A percentile compares a stretch with the other conserved stretches of the same genome.
Conservation (phyloP, 2,113 vertebrate species). For the Pholis gunnellus region DNA sequence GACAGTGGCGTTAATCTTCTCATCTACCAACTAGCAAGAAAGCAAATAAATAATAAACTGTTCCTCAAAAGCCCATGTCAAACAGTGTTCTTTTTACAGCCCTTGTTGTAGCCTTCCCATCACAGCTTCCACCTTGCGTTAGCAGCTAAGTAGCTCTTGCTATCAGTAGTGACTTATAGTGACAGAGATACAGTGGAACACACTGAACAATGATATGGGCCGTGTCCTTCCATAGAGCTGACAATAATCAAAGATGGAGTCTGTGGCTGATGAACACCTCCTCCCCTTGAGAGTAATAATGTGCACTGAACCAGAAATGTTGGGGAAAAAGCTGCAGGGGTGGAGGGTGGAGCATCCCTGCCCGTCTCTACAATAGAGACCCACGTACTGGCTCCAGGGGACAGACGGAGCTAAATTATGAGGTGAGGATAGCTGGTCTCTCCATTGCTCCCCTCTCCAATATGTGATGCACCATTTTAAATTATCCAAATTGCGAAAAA, state of each 20-base stretch:
- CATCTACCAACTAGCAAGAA: not conserved
- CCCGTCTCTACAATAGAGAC: constrained; percentile 30
- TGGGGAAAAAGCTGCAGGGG: constrained; percentile 22
- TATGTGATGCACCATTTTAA: not conserved
- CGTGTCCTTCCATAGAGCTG: constrained; percentile 46
- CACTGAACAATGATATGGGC: constrained; percentile 53
- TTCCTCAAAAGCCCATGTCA: not conserved
- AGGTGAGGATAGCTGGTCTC: constrained; percentile 26
- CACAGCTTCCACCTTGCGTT: constrained; percentile 3
- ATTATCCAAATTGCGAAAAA: not conserved
- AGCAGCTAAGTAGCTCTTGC: constrained; percentile 40
- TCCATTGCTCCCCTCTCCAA: constrained; percentile 10
- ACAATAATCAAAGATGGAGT: constrained; percentile 67
- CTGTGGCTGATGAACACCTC: constrained; percentile 65
- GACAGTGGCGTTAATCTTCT: not conserved
- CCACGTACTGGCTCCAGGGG: constrained; percentile 30
- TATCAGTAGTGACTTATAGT: constrained; percentile 47
- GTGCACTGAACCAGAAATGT: constrained; percentile 63
- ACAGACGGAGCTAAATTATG: constrained; percentile 52
- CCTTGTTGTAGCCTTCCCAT: not conserved
- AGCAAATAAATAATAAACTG: not conserved
- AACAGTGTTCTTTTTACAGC: not conserved
- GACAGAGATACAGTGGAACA: constrained; percentile 59
- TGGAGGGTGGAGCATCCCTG: constrained; percentile 36
- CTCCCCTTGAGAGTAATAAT: constrained; percentile 61